These are phyloP conservation scores for Pelecanus crispus DNA, from an alignment of 2,113 vertebrate genomes.

Conservation along the genomic window DNA sequence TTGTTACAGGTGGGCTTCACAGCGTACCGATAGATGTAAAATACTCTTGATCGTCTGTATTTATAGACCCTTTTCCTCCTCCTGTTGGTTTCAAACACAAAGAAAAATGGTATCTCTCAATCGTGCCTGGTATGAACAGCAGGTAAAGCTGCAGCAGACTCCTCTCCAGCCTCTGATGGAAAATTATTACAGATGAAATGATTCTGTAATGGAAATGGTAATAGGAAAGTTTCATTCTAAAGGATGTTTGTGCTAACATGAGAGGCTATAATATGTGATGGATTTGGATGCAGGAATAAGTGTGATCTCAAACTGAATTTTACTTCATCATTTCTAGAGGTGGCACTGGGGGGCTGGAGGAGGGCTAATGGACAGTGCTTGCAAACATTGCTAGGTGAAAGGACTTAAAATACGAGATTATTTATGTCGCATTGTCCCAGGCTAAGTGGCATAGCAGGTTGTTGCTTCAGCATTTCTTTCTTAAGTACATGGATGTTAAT, in stretches of 20 bases:
- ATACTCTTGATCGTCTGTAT: conserved; percentile 62
- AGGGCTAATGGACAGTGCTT: background rate
- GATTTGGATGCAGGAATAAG: conserved; percentile 17
- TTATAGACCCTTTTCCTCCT: conserved; percentile 61
- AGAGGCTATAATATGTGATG: conserved; percentile 3
- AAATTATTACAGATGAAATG: conserved; percentile 66
- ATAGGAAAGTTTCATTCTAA: conserved; percentile 48
- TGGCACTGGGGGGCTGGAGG: background rate
- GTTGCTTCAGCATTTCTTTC: conserved; percentile 36
- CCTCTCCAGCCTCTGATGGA: conserved; percentile 47
- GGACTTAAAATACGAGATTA: background rate
- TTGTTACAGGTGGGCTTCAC: conserved; percentile 70
- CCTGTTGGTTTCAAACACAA: conserved; percentile 68
- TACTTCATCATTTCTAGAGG: conserved; percentile 33
- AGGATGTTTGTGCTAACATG: conserved; percentile 37
- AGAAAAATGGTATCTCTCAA: conserved; percentile 69
- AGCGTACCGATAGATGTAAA: conserved; percentile 44
- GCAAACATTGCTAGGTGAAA: background rate
- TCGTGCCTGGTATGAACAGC: conserved; percentile 55
- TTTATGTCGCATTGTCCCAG: background rate
- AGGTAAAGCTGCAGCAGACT: conserved; percentile 52
- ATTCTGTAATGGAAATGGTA: conserved; percentile 55
- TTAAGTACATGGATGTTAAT: background rate
- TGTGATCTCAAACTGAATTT: conserved; percentile 14
- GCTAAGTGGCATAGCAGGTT: conserved; percentile 1